These are phyloP conservation scores for Antennarius striatus DNA, from an alignment of 2,113 vertebrate species.

Conservation along the genomic window DNA sequence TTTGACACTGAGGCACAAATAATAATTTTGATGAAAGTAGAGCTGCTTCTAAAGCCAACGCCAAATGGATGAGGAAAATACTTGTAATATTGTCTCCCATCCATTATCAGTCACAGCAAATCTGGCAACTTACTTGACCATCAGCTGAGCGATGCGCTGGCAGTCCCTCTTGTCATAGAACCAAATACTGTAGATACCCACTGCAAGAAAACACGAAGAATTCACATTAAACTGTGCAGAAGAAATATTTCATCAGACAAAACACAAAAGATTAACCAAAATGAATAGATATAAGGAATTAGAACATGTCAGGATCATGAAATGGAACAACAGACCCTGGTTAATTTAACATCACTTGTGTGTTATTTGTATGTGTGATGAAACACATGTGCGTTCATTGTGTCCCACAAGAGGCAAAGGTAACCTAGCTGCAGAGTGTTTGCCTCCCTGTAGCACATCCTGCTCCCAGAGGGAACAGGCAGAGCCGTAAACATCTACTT, in stretches of 20 bases:
- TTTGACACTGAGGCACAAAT: neutral
- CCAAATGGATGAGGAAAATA: neutral
- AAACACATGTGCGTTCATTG: conserved; percentile 12
- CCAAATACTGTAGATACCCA: conserved; percentile 99
- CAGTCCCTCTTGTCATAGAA: conserved; percentile 98
- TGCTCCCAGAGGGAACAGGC: conserved; percentile 56
- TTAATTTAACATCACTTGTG: neutral
- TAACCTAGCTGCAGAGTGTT: conserved; percentile 65
- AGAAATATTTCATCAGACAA: neutral
- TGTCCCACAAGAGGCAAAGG: conserved; percentile 33
- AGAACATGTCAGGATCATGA: neutral
- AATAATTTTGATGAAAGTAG: neutral
- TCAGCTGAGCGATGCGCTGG: conserved; percentile 95
- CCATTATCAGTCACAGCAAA: neutral
- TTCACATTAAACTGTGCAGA: neutral
- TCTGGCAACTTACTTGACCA: conserved; percentile 89
- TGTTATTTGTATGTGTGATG: conserved; percentile 24
- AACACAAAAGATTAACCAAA: neutral
- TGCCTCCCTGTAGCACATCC: conserved; percentile 39
- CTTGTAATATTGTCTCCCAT: neutral
- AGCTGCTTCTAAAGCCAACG: neutral
- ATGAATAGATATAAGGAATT: neutral
- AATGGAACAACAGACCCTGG: neutral
- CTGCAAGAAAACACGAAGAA: conserved; percentile 64
- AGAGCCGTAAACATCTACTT: conserved; percentile 56